phyloP scores from a whole-genome alignment of 1,140 invertebrate species.

The Daktulosphaira vitifoliae region DNA sequence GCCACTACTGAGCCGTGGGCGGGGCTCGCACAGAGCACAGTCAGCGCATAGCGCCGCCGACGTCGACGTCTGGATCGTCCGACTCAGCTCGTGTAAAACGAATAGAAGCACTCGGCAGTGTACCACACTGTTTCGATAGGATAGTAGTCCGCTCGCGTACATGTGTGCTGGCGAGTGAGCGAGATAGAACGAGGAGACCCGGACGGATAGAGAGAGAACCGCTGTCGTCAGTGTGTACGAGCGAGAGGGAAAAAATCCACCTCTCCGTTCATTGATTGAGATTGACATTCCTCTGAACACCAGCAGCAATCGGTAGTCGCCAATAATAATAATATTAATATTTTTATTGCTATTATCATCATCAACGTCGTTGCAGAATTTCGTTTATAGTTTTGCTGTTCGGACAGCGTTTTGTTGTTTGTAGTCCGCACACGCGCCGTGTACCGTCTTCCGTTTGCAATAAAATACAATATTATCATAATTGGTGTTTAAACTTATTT shows the following conservation, averaged over 20 bases:
- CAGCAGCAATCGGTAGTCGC: background rate
- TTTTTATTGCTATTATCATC: too few species aligned
- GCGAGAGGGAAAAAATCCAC: background rate
- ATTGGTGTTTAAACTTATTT: too few species aligned
- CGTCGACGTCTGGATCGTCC: background rate
- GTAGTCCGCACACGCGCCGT: background rate
- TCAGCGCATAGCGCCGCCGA: too few species aligned
- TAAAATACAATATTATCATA: too few species aligned
- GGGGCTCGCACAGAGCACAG: background rate
- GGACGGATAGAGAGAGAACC: conserved; percentile 8
- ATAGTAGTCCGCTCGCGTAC: too few species aligned
- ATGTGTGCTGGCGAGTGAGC: background rate
- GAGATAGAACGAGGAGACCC: background rate
- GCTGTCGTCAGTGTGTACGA: background rate
- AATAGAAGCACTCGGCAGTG: too few species aligned
- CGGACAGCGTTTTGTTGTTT: background rate
- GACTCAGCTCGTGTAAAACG: background rate
- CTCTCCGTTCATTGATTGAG: conserved; percentile 26
- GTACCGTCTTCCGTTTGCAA: too few species aligned
- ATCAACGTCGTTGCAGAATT: background rate
- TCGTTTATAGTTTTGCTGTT: background rate
- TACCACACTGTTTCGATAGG: too few species aligned
- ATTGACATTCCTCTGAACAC: conserved; percentile 24
- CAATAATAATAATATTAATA: too few species aligned
- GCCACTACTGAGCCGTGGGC: background rate